phyloP scores from a whole-genome alignment of 2,113 vertebrate genomes.

The Oreochromis aureus region DNA sequence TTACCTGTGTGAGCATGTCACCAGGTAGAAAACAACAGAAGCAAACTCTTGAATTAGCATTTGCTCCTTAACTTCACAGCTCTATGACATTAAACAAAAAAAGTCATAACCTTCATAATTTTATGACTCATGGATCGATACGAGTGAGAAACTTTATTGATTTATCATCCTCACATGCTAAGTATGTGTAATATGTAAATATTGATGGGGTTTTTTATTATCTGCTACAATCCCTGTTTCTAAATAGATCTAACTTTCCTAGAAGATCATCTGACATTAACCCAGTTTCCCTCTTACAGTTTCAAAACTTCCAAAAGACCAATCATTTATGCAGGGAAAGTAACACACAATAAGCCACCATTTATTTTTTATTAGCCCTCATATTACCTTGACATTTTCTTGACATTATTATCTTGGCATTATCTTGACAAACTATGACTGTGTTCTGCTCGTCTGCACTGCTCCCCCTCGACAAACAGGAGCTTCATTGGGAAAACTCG shows the following conservation, averaged over 20 bases:
- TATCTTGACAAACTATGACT: conserved; percentile 4
- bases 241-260: neutral
- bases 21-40: neutral
- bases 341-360: neutral
- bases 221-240: neutral
- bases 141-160: neutral
- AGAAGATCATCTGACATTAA: neutral
- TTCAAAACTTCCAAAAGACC: neutral
- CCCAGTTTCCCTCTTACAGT: neutral
- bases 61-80: neutral
- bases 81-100: neutral
- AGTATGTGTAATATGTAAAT: neutral
- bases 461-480: neutral
- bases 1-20: neutral
- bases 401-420: conserved; percentile 25
- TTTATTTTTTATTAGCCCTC: conserved; percentile 6
- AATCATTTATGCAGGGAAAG: neutral
- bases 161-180: neutral
- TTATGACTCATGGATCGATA: neutral
- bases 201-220: neutral
- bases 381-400: conserved; percentile 40
- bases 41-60: neutral
- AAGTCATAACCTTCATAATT: neutral
- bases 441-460: neutral
- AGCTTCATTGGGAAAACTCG: conserved; percentile 2